phyloP scores from a whole-genome alignment of 2,888 invertebrate genomes.

The Pediacus dermestoides region DNA sequence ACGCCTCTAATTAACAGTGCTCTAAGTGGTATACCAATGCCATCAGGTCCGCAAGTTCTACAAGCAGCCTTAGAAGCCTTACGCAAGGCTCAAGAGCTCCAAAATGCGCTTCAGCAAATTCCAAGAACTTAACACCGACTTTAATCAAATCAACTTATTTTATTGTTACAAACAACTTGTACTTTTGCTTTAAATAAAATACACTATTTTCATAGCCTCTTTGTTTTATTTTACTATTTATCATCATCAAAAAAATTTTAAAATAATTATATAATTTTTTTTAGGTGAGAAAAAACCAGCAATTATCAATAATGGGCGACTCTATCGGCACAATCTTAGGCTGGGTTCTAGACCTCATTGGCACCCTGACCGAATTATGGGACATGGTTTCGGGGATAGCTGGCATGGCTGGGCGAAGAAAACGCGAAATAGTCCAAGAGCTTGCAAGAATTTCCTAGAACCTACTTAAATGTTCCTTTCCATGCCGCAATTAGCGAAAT shows the following conservation, averaged over 20 bases:
- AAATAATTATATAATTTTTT: conserved; percentile 9
- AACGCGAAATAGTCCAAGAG: conserved; percentile 1
- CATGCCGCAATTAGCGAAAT: too few species aligned
- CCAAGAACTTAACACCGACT: conserved; percentile 14
- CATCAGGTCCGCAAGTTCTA: conserved; percentile 10
- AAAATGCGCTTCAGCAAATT: conserved; percentile 19
- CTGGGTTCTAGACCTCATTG: conserved; percentile 36
- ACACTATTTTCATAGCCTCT: too few species aligned
- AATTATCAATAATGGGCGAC: conserved; percentile 35
- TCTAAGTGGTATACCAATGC: conserved; percentile 8
- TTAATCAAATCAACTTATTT: too few species aligned
- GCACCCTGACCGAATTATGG: conserved; percentile 29
- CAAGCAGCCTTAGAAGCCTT: conserved; percentile 17
- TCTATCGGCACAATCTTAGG: conserved; percentile 32
- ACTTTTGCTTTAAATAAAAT: too few species aligned
- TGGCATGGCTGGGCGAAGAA: conserved; percentile 10
- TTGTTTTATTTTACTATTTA: too few species aligned
- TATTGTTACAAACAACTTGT: too few species aligned
- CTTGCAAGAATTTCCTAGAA: too few species aligned
- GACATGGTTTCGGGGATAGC: conserved; percentile 22
- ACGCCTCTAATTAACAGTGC: too few species aligned
- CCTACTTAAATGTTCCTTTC: too few species aligned
- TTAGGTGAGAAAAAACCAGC: conserved; percentile 25
- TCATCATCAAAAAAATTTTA: too few species aligned
- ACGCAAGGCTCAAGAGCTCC: conserved; percentile 21